A percentile compares a stretch with the other conserved stretches of the same genome.
These are phyloP conservation scores for Laspeyria flexula DNA, from an alignment of 2,888 invertebrate species.

Conservation along the genomic window DNA sequence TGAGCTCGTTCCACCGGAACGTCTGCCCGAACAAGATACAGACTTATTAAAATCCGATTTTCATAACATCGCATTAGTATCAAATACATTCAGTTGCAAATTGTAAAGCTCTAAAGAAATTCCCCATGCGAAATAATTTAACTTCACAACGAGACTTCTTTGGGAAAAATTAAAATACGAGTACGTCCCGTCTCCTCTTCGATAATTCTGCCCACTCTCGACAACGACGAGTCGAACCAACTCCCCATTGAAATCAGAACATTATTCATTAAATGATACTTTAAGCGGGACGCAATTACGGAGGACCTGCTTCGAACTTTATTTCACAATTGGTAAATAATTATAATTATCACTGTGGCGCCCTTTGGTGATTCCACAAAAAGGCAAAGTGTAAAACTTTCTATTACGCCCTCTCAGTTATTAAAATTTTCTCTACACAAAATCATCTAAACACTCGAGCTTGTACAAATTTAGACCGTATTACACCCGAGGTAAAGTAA, in stretches of 20 bases:
- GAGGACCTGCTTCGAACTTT: constrained; percentile 69
- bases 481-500: constrained; percentile 49
- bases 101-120: constrained; percentile 71
- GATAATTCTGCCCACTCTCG: constrained; percentile 63
- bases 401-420: constrained; percentile 72
- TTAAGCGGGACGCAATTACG: constrained; percentile 77
- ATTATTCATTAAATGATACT: constrained; percentile 81
- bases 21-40: constrained; percentile 30
- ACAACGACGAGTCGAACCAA: constrained; percentile 53
- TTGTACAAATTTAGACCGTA: constrained; percentile 58
- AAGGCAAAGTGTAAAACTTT: constrained; percentile 80
- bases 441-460: constrained; percentile 55
- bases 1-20: constrained; percentile 15
- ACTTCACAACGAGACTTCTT: constrained; percentile 67
- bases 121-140: constrained; percentile 77
- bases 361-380: constrained; percentile 79
- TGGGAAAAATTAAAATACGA: constrained; percentile 69
- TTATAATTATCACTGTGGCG: constrained; percentile 81
- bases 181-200: constrained; percentile 58
- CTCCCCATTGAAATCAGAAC: constrained; percentile 67
- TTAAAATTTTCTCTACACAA: constrained; percentile 77
- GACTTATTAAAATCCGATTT: constrained; percentile 56
- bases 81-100: constrained; percentile 60
- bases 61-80: constrained; percentile 60
- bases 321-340: constrained; percentile 83